Evolutionary conservation across 2,797 vertebrate species (phyloP), one percentile per base, ranked within the genome.

Genomic region (Spondyliosoma cantharus): DNA sequence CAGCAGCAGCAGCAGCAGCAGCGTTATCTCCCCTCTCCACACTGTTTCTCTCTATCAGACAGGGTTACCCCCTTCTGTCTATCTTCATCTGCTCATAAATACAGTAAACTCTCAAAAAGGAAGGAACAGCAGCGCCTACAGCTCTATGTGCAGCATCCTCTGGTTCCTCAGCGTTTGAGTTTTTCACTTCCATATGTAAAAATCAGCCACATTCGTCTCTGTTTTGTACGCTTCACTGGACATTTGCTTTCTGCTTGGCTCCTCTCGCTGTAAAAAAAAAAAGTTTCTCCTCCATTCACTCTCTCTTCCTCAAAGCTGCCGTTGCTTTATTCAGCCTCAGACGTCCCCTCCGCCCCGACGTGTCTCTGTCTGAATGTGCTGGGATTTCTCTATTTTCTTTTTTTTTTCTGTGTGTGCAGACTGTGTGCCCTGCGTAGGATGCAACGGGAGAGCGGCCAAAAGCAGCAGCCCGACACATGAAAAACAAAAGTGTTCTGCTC

Each of bases 161-260:
- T 32, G 56, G 29, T 79, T 63, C 54, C 50, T 76, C 45, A 14
- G 43, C 7, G n/a, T 77, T 74, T 69, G 19, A 70, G 24, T 57
- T 75, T 89, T 62, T 89, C 50, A 81, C 77, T 69, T 82, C 57
- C 22, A 63, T 61, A 82, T 89, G 80, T 81, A 90, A 88, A 90
- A 90, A 68, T 52, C 6, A 24, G 24, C 74, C 9, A 13, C 32
- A 0, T 37, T 75, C 27, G 59, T 81, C 64, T 72, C 7, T 71
- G 25, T 71, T 84, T 80, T 77, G 19, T 69, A 86, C 53, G 87
- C 81, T 89, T 90, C 78, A 83, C 16, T 82, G 67, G 27, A 61
- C 70, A 82, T 87, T 87, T 22, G 68, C 64, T 91, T 78, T 92
- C 85, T 84, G 81, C 70, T 22, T 75, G 56, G 27, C 27, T 77